Conservation (phyloP, 2,888 invertebrate species). For the Dorcus parallelipipedus region DNA sequence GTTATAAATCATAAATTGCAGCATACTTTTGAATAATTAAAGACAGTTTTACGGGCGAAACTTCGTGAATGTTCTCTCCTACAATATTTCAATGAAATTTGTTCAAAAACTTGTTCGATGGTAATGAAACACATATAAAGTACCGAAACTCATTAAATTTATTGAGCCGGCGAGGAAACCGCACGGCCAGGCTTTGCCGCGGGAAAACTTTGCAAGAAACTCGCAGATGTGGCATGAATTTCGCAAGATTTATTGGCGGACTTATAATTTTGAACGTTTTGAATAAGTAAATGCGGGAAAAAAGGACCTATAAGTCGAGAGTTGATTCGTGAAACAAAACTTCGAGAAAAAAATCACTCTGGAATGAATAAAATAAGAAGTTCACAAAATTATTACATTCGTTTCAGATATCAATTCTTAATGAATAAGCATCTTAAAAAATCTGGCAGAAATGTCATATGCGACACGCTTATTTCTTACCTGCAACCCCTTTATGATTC, state of each 20-base stretch:
- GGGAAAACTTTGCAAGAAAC: conserved; percentile 2
- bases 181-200: not conserved
- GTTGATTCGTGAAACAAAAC: conserved; percentile 2
- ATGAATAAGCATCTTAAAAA: too few species aligned
- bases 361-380: too few species aligned
- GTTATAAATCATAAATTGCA: conserved; percentile 11
- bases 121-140: conserved; percentile 17
- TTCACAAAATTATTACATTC: too few species aligned
- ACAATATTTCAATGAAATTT: conserved; percentile 15
- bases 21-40: conserved; percentile 14
- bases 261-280: conserved; percentile 12
- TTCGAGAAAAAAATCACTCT: not conserved
- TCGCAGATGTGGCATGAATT: conserved; percentile 6
- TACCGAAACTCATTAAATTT: conserved; percentile 17
- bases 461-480: too few species aligned
- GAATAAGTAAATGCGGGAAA: conserved; percentile 1
- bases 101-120: conserved; percentile 17
- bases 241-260: conserved; percentile 10
- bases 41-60: conserved; percentile 1
- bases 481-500: too few species aligned
- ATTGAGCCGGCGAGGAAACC: conserved; percentile 6
- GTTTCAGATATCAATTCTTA: too few species aligned
- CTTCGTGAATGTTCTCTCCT: not conserved
- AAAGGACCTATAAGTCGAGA: not conserved
- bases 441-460: too few species aligned